Conservation (phyloP, 2,113 vertebrate genomes). For the cattle (Bos taurus) region DNA sequence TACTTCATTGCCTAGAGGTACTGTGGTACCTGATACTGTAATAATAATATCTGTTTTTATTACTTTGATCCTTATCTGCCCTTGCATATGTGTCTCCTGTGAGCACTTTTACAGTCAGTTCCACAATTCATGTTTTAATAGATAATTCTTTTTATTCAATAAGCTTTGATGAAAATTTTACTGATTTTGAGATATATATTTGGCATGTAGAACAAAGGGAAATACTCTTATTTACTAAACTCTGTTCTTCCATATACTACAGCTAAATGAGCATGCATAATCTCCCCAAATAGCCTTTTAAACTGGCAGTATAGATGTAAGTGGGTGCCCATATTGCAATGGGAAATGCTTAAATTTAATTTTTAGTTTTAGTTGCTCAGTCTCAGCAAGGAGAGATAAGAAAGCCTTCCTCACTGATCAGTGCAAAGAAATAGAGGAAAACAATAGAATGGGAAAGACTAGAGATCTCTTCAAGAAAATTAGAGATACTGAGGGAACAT, state of each 20-base stretch:
- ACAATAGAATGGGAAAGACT: no score
- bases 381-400: no score
- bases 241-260: not conserved
- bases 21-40: slow-evolving; percentile 12
- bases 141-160: slow-evolving; percentile 65
- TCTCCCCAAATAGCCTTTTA: not conserved
- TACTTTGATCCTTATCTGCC: slow-evolving; percentile 80
- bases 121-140: slow-evolving; percentile 34
- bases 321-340: no score
- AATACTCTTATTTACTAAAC: not conserved
- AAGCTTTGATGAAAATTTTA: slow-evolving; percentile 65
- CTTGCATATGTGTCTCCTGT: slow-evolving; percentile 68
- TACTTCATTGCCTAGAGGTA: slow-evolving; percentile 70
- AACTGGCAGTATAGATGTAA: not conserved
- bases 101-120: slow-evolving; percentile 61
- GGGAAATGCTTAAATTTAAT: not conserved
- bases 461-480: no score
- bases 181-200: slow-evolving; percentile 40
- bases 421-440: no score
- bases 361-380: no score
- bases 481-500: no score
- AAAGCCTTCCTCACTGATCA: no score
- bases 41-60: slow-evolving; percentile 78
- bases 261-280: not conserved
- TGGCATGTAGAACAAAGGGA: slow-evolving; percentile 31